phyloP scores from a whole-genome alignment of 2,888 invertebrate genomes.

The Globia sparganii region DNA sequence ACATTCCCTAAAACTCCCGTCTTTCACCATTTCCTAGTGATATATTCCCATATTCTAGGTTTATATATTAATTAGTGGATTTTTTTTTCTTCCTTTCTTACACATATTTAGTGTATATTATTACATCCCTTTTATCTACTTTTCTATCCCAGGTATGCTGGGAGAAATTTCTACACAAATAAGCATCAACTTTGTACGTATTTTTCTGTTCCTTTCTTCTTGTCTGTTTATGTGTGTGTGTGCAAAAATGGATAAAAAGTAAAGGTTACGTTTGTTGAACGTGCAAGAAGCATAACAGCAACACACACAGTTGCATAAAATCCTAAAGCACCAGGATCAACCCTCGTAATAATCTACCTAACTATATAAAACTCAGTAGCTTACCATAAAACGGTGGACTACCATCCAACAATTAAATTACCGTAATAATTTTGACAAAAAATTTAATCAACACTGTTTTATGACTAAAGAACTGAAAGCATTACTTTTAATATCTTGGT shows the following conservation, averaged over 20 bases:
- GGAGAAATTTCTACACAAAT: neutral
- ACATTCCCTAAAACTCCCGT: too few relatives aligned
- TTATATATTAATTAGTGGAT: too few relatives aligned
- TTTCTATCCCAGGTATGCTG: neutral
- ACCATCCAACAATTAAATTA: conserved; percentile 37
- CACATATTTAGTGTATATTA: too few relatives aligned
- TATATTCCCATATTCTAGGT: too few relatives aligned
- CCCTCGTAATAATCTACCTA: neutral
- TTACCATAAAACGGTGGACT: conserved; percentile 13
- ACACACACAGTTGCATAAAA: neutral
- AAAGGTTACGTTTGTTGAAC: neutral
- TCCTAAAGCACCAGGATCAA: neutral
- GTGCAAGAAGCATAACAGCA: neutral
- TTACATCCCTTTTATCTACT: neutral
- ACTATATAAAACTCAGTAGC: conserved; percentile 6
- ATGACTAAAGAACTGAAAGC: conserved; percentile 50
- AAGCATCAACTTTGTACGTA: neutral
- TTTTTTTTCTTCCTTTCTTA: too few relatives aligned
- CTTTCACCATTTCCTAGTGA: too few relatives aligned
- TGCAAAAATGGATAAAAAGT: neutral
- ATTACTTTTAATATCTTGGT: conserved; percentile 61
- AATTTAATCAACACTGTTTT: conserved; percentile 58
- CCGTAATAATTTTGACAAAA: conserved; percentile 46
- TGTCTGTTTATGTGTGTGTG: neutral
- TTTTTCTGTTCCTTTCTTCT: neutral